A percentile compares a stretch with the other conserved stretches of the same genome.
Conservation (phyloP, 2,888 invertebrate species). For the Catotricha subobsoleta region DNA sequence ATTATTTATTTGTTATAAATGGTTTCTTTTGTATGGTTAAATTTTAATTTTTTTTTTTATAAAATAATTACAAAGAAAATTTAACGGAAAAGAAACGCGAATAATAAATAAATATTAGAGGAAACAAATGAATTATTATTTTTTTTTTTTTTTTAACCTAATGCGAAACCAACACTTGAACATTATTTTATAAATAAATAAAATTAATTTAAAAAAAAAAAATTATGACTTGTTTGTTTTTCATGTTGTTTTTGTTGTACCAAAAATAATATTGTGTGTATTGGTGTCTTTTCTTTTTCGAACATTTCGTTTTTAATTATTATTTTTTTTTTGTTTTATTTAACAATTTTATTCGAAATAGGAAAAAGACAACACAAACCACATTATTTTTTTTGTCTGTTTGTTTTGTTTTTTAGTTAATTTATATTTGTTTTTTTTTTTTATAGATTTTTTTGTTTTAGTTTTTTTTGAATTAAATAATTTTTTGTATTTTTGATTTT, state of each 20-base stretch:
- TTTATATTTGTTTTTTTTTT: not conserved
- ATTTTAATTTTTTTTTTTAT: not conserved
- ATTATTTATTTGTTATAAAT: not conserved
- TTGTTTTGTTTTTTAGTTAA: not conserved
- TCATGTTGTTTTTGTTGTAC: not conserved
- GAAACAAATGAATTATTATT: not conserved
- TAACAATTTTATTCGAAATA: too few species aligned
- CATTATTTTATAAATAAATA: not conserved
- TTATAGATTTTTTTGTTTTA: not conserved
- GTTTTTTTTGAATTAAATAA: not conserved
- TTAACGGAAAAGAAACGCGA: not conserved
- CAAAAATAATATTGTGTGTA: not conserved
- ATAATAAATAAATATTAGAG: not conserved
- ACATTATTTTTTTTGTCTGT: not conserved
- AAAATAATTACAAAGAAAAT: not conserved
- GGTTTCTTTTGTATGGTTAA: not conserved
- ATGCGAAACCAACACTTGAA: not conserved
- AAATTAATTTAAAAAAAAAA: not conserved
- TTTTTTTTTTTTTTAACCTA: not conserved
- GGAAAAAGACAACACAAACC: too few species aligned
- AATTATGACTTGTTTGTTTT: not conserved
- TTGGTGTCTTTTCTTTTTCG: not conserved
- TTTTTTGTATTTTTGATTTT: not conserved
- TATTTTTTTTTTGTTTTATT: not conserved
- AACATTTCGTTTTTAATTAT: not conserved